These are phyloP conservation scores for Antheraea assamensis DNA, from an alignment of 2,888 invertebrate genomes.

Conservation along the genomic window DNA sequence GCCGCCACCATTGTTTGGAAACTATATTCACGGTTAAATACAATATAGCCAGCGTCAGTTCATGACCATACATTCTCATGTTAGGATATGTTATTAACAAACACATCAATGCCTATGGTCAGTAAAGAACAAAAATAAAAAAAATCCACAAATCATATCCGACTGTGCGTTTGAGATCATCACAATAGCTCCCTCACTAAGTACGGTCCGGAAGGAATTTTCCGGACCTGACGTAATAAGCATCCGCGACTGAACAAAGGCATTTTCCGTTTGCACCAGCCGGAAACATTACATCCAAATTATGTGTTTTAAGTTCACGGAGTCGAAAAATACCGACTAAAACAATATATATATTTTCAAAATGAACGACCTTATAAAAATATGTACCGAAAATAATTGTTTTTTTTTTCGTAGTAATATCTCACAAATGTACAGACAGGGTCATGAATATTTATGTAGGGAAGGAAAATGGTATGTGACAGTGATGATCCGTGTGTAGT, in stretches of 20 bases:
- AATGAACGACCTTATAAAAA: not conserved
- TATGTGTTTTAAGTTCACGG: slow-evolving; percentile 58
- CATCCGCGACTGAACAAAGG: slow-evolving; percentile 73
- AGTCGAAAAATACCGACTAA: slow-evolving; percentile 44
- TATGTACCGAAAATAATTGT: not conserved
- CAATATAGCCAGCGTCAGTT: not conserved
- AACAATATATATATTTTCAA: slow-evolving; percentile 9
- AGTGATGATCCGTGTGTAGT: slow-evolving; percentile 60
- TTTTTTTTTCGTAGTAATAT: not conserved
- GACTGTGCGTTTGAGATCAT: slow-evolving; percentile 44
- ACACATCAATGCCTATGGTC: slow-evolving; percentile 66
- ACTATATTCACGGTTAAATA: not conserved
- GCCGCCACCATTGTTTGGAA: no score
- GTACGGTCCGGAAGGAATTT: slow-evolving; percentile 72
- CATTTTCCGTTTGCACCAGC: slow-evolving; percentile 62
- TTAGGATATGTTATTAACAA: slow-evolving; percentile 61
- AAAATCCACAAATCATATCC: slow-evolving; percentile 63
- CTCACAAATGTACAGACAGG: not conserved
- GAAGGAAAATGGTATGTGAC: slow-evolving; percentile 37
- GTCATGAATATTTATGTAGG: slow-evolving; percentile 28
- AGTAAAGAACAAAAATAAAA: slow-evolving; percentile 68
- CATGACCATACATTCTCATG: slow-evolving; percentile 26
- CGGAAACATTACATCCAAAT: slow-evolving; percentile 67
- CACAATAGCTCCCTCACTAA: slow-evolving; percentile 64
- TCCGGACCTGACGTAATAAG: slow-evolving; percentile 70